These are phyloP conservation scores for Zeuzera pyrina DNA, from an alignment of 2,888 invertebrate species.

Conservation along the genomic window DNA sequence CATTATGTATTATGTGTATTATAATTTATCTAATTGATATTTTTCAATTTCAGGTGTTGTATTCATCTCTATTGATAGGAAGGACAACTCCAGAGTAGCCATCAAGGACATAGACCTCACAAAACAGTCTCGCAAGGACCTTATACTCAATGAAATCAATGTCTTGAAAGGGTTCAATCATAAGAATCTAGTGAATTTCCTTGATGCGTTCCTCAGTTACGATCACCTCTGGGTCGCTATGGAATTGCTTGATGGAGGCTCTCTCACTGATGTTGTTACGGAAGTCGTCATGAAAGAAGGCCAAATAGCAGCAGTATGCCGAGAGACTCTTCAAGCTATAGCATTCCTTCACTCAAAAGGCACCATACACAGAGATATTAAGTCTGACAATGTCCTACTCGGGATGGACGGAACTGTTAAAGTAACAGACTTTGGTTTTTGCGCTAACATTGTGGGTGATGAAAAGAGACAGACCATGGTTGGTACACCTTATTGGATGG, in stretches of 20 bases:
- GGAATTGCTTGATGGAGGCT: conserved; percentile 96
- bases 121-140: conserved; percentile 95
- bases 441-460: conserved; percentile 95
- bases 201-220: conserved; percentile 92
- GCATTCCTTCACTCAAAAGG: conserved; percentile 91
- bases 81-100: conserved; percentile 85
- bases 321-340: conserved; percentile 88
- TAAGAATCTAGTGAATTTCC: conserved; percentile 95
- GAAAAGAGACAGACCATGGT: conserved; percentile 98
- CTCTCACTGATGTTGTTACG: conserved; percentile 96
- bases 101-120: conserved; percentile 97
- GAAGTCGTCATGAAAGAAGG: conserved; percentile 97
- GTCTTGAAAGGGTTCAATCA: conserved; percentile 94
- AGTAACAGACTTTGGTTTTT: conserved; percentile 98
- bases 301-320: conserved; percentile 96
- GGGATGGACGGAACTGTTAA: conserved; percentile 95
- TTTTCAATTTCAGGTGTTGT: conserved; percentile 79
- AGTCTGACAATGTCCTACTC: conserved; percentile 96
- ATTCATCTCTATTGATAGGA: conserved; percentile 87
- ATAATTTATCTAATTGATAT: neutral
- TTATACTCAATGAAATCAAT: conserved; percentile 95
- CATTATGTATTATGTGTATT: too few species aligned
- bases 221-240: conserved; percentile 97
- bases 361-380: conserved; percentile 95
- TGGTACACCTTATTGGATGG: conserved; percentile 99